Evolutionary conservation across 2,888 invertebrate genomes (phyloP), one percentile per base, ranked within the genome.

Genomic region (Eueremaeus valkanovi): DNA sequence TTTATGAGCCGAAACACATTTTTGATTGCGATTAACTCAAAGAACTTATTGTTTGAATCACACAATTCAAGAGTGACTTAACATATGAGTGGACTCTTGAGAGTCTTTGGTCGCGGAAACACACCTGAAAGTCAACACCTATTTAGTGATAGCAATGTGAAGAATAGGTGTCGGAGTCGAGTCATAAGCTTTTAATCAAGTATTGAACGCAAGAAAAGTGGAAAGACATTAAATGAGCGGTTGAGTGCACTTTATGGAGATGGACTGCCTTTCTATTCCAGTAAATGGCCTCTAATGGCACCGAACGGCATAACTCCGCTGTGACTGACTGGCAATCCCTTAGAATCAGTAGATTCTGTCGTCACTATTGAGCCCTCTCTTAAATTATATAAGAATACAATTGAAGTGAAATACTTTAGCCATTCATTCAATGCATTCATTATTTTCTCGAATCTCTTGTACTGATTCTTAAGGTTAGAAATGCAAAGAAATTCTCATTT

Each of bases 211-310:
- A 36, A 16, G 66, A 66, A 66, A 29, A 33, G 36, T 36, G n/a
- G 18, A 66, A 66, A 61, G 18, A 66, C 36, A 66, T 66, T 66
- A 66, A 66, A 33, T n/a, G 33, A 9, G 16, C 21, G 66, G 29
- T 33, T 66, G 36, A 66, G 36, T 66, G 66, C 13, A 66, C 36
- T 66, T 66, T 66, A 66, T 66, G 66, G 66, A 33, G 36, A 66
- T 66, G 36, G 66, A 66, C 36, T 66, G 66, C 66, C 66, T 13
- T 18, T 8, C 45, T 13, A 11, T 45, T 6, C 13, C 58, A 33
- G 36, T 66, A 66, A 66, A 66, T 66, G 66, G 66, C 66, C 33
- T 66, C 36, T 66, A 66, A 66, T 66, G 11, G 66, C 33, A n/a
- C 66, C 18, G 6, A 61, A 61, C 29, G 27, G 61, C 31, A 61